Evolutionary conservation across 2,888 invertebrate species (phyloP).

Genomic region (Cataglyphis cursor): DNA sequence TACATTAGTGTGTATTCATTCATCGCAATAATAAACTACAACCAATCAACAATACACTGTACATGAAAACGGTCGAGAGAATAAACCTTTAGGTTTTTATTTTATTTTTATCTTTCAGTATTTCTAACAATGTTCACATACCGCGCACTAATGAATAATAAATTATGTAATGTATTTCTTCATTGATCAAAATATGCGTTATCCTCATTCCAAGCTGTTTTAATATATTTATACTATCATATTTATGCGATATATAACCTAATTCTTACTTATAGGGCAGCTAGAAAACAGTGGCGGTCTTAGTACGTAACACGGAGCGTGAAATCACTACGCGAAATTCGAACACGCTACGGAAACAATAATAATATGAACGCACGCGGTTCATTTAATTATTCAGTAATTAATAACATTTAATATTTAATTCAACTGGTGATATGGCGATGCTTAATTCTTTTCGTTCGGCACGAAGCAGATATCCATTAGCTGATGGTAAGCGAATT

Average conservation of each 20-base stretch:
- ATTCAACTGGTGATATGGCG: constrained; percentile 15
- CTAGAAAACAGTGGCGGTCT: background rate
- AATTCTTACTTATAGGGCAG: background rate
- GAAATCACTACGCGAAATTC: background rate
- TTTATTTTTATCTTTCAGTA: background rate
- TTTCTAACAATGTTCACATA: background rate
- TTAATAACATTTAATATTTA: background rate
- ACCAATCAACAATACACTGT: background rate
- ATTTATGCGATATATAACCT: background rate
- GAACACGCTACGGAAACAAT: background rate
- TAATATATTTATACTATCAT: no score
- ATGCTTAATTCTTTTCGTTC: constrained; percentile 24
- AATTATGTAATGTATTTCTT: background rate
- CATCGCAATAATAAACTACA: background rate
- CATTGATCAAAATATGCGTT: background rate
- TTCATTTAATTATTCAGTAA: background rate
- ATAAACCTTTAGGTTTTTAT: background rate
- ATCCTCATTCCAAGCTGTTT: background rate
- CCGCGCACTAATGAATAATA: background rate
- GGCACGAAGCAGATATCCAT: constrained; percentile 67
- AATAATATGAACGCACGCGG: background rate
- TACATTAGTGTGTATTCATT: background rate
- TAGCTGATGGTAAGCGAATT: constrained; percentile 73
- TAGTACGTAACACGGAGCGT: background rate
- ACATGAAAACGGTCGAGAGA: background rate